Conservation (phyloP, 1,140 invertebrate genomes). For the Leptinotarsa undecemlineata region DNA sequence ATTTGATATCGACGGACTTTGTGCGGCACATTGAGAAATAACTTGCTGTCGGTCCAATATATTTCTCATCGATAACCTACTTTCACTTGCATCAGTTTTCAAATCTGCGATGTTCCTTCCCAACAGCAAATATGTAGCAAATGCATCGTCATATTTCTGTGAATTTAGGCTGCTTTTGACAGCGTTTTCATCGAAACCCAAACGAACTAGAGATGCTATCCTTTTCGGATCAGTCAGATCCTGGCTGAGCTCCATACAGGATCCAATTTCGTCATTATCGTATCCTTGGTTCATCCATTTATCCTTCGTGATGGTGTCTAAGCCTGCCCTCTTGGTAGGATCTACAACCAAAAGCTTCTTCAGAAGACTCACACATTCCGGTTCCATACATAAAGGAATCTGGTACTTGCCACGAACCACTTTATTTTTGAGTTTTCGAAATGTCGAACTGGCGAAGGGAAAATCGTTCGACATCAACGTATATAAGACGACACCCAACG, state of each 20-base stretch:
- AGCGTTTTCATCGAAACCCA: constrained; percentile 89
- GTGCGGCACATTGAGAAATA: constrained; percentile 63
- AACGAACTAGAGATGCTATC: constrained; percentile 93
- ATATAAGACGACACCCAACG: constrained; percentile 98
- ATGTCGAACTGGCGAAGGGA: constrained; percentile 98
- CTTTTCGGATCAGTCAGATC: constrained; percentile 96
- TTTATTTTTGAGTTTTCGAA: constrained; percentile 94
- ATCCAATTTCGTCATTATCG: constrained; percentile 96
- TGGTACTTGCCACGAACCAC: constrained; percentile 97
- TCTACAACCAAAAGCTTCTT: constrained; percentile 99
- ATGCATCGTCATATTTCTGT: no score
- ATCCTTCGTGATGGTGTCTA: no score
- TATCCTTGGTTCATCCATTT: no score
- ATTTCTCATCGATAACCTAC: constrained; percentile 89
- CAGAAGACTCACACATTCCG: constrained; percentile 98
- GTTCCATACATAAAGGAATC: constrained; percentile 99
- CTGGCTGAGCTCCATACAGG: constrained; percentile 92
- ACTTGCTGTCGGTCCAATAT: constrained; percentile 68
- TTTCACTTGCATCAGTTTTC: constrained; percentile 94
- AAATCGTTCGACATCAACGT: constrained; percentile 98
- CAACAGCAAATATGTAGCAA: no score
- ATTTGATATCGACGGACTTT: constrained; percentile 86
- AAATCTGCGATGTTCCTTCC: constrained; percentile 85
- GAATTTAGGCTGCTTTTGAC: no score
- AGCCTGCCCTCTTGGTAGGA: constrained; percentile 83